phyloP scores from a whole-genome alignment of 2,888 invertebrate genomes.

The Dolichopus griseipennis region DNA sequence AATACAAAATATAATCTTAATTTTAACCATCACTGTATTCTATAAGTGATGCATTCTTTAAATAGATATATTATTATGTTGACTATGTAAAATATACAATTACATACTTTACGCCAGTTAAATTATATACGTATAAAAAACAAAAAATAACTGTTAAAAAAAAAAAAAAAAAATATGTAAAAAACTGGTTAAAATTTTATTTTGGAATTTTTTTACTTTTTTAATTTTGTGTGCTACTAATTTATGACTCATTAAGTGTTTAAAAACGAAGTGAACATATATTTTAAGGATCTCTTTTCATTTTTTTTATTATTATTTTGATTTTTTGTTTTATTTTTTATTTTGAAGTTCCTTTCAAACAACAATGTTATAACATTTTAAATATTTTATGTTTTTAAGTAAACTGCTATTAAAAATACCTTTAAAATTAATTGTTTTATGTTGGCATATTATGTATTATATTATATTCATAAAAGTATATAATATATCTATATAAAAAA shows the following conservation, averaged over 20 bases:
- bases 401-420: slow-evolving; percentile 2
- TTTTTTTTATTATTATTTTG: background rate
- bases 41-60: no score
- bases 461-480: no score
- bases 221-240: background rate
- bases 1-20: no score
- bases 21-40: no score
- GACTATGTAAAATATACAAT: no score
- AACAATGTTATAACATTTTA: slow-evolving; percentile 6
- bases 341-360: background rate
- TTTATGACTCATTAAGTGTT: slow-evolving; percentile 6
- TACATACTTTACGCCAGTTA: no score
- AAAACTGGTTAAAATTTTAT: background rate
- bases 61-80: no score
- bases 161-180: background rate
- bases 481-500: background rate
- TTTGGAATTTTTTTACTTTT: background rate
- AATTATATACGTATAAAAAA: no score
- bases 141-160: no score
- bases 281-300: background rate
- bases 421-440: slow-evolving; percentile 1
- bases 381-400: slow-evolving; percentile 4
- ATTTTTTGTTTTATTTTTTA: background rate
- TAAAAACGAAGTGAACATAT: slow-evolving; percentile 6
- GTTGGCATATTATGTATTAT: background rate